phyloP scores from a whole-genome alignment of 2,797 vertebrate species.

The Oceanodroma leucorhoa region DNA sequence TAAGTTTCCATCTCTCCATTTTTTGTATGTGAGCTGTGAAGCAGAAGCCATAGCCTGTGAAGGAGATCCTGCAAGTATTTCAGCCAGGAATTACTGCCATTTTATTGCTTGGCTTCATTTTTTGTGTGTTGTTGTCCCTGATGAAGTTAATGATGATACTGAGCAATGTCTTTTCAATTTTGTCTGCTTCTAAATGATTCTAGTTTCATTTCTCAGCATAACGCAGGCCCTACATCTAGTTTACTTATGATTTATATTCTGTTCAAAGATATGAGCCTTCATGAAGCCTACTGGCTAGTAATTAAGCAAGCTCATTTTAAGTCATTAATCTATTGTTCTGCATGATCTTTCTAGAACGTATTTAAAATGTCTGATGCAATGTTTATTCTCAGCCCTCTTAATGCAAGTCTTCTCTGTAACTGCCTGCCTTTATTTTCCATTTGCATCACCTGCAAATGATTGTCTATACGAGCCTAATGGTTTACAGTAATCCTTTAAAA shows the following conservation, averaged over 20 bases:
- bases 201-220: slow-evolving; percentile 9
- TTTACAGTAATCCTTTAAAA: slow-evolving; percentile 40
- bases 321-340: slow-evolving; percentile 45
- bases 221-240: slow-evolving; percentile 2
- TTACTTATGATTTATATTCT: slow-evolving; percentile 50
- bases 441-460: slow-evolving; percentile 20
- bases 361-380: slow-evolving; percentile 29
- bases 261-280: slow-evolving; percentile 7
- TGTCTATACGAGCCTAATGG: slow-evolving; percentile 28
- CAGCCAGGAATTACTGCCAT: not conserved
- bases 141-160: not conserved
- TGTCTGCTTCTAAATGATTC: not conserved
- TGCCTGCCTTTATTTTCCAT: slow-evolving; percentile 29
- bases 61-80: not conserved
- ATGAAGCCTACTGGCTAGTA: slow-evolving; percentile 47
- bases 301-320: slow-evolving; percentile 56
- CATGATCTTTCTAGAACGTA: slow-evolving; percentile 42
- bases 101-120: not conserved
- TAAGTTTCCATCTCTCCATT: not conserved
- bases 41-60: not conserved
- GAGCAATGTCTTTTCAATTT: not conserved
- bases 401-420: not conserved
- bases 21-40: not conserved
- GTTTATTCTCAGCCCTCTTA: slow-evolving; percentile 37
- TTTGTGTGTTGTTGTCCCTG: not conserved